These are phyloP conservation scores for Melanaphis sacchari DNA, from an alignment of 1,140 invertebrate genomes.

Conservation along the genomic window DNA sequence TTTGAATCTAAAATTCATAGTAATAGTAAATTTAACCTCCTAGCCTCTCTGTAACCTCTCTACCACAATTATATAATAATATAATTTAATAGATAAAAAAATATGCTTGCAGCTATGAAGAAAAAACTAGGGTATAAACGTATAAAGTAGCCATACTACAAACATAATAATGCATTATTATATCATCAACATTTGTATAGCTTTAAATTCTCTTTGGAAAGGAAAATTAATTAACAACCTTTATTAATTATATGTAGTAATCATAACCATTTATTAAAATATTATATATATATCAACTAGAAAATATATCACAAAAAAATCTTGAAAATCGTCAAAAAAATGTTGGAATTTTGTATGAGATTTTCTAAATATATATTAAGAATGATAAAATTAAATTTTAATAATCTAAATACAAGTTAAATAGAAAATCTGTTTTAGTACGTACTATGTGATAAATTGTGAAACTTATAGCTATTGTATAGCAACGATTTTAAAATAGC, in stretches of 20 bases:
- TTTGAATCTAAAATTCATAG: background rate
- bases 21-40: background rate
- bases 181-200: background rate
- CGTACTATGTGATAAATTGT: background rate
- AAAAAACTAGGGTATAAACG: background rate
- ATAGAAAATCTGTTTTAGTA: background rate
- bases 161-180: conserved; percentile 13
- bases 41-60: background rate
- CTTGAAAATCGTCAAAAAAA: background rate
- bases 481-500: background rate
- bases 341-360: background rate
- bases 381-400: background rate
- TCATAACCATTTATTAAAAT: background rate
- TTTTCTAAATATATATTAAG: background rate
- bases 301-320: too few relatives aligned
- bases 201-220: background rate
- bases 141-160: background rate
- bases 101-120: background rate
- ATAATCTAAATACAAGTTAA: background rate
- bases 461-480: background rate
- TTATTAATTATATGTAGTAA: background rate
- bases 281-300: too few relatives aligned
- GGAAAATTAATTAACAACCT: background rate
- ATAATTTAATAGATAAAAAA: background rate
- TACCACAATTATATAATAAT: background rate